Evolutionary conservation across 2,113 vertebrate genomes (phyloP), one percentile per base, ranked within the genome.

Genomic region (Cyprinodon brontotheroides): DNA sequence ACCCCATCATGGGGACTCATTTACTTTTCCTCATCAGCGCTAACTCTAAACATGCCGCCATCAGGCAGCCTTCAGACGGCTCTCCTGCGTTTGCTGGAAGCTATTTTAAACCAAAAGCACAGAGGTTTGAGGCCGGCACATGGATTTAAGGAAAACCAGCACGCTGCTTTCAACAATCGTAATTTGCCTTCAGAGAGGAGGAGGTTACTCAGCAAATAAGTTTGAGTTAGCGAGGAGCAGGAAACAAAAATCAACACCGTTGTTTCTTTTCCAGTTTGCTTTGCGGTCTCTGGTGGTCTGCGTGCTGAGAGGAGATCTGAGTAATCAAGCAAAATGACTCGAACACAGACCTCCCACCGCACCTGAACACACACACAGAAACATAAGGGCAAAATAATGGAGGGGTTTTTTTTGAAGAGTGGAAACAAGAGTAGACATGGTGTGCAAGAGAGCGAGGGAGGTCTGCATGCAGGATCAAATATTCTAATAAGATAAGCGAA

Each of bases 401-500:
- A 71, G 63, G 63, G 38, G 20, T 45, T 57, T 64, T 40, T 61
- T 79, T 77, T 74, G 59, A 79, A 37, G 79, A 80, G 83, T 37
- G 47, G 66, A 64, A 79, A 83, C 43, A 6, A 76, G 65, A 62
- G 73, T 81, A 60, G 71, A 81, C 77, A 76, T 13, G 1, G 45
- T 39, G 29, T 40, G 60, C 38, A 47, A 71, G 43, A 69, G 59
- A 29, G 75, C 48, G 61, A 71, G 50, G 3, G 61, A 70, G 80
- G 74, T 74, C 60, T 9, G 48, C 76, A 72, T 29, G 63, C 75
- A 50, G 79, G 79, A 88, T 91, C 68, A 90, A 89, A 86, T 90
- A 91, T 89, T 92, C 81, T 90, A 90, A 93, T 90, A 86, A 92
- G 87, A 91, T 87, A 88, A 91, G 88, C 78, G 73, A 48, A 75